These are phyloP conservation scores for Virgularia gustaviana DNA, from an alignment of 92 coral and sea anemone genomes.

Conservation along the genomic window DNA sequence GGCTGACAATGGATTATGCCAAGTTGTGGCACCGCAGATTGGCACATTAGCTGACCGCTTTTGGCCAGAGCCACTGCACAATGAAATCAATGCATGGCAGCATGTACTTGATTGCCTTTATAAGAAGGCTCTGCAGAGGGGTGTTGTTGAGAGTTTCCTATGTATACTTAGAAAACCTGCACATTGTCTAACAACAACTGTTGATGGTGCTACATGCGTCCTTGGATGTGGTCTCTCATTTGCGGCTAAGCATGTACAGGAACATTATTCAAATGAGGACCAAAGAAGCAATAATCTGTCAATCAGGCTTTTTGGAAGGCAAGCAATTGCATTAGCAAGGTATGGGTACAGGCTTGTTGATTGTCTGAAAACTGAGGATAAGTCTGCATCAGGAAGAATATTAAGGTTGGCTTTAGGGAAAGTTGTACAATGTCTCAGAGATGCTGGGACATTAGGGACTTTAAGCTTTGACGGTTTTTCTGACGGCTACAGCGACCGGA, in stretches of 20 bases:
- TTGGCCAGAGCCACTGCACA: no score
- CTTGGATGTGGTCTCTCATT: slow-evolving; percentile 64
- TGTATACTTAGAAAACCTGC: no score
- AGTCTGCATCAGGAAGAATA: slow-evolving; percentile 42
- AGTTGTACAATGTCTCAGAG: neutral
- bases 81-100: no score
- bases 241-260: slow-evolving; percentile 39
- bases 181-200: no score
- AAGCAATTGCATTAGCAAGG: slow-evolving; percentile 58
- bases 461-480: neutral
- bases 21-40: no score
- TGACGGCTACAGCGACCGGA: slow-evolving; percentile 37
- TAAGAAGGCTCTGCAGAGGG: no score
- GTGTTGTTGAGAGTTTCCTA: no score
- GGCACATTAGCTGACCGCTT: no score
- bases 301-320: slow-evolving; percentile 7
- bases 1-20: no score
- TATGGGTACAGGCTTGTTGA: slow-evolving; percentile 55
- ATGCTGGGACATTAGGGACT: neutral
- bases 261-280: slow-evolving; percentile 48
- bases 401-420: neutral
- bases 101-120: no score
- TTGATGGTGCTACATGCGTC: no score
- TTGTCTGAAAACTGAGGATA: slow-evolving; percentile 25
- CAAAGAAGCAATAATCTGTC: slow-evolving; percentile 48